Conservation (phyloP, 1,140 invertebrate genomes). For the Phthorimaea operculella region DNA sequence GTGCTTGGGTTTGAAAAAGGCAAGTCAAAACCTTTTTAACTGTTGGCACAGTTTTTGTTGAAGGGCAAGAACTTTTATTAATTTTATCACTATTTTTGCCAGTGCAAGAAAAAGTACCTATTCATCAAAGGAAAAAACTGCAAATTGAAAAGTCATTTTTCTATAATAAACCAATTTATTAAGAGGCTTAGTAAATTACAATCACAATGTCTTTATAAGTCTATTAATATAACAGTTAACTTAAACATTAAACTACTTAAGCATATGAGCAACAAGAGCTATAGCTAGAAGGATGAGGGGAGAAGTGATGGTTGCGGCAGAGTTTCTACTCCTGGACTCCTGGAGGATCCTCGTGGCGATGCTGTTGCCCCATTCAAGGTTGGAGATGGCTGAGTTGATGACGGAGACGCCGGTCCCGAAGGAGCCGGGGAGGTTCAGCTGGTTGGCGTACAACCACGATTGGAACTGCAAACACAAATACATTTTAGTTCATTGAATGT, state of each 20-base stretch:
- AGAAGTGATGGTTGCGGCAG: conserved; percentile 28
- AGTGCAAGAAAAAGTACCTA: too few species aligned
- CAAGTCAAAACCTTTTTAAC: too few species aligned
- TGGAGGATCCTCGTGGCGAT: conserved; percentile 27
- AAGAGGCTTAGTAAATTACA: too few species aligned
- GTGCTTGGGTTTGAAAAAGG: too few species aligned
- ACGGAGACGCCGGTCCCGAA: conserved; percentile 29
- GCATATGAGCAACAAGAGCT: conserved; percentile 11
- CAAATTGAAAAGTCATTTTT: too few species aligned
- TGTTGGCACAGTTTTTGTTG: too few species aligned
- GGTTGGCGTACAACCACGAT: conserved; percentile 40
- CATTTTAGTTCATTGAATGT: background rate
- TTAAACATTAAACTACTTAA: background rate
- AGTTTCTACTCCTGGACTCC: conserved; percentile 21
- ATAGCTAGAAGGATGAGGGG: conserved; percentile 29
- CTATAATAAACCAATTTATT: too few species aligned
- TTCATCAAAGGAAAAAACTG: too few species aligned
- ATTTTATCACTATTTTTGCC: too few species aligned
- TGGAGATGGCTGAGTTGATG: conserved; percentile 28
- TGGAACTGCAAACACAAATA: conserved; percentile 41
- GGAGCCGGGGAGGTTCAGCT: conserved; percentile 26
- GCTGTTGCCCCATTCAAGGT: conserved; percentile 44
- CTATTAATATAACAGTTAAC: too few species aligned
- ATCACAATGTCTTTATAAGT: too few species aligned
- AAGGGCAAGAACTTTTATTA: too few species aligned